phyloP scores from a whole-genome alignment of 2,797 vertebrate species.

The Trichosurus vulpecula region DNA sequence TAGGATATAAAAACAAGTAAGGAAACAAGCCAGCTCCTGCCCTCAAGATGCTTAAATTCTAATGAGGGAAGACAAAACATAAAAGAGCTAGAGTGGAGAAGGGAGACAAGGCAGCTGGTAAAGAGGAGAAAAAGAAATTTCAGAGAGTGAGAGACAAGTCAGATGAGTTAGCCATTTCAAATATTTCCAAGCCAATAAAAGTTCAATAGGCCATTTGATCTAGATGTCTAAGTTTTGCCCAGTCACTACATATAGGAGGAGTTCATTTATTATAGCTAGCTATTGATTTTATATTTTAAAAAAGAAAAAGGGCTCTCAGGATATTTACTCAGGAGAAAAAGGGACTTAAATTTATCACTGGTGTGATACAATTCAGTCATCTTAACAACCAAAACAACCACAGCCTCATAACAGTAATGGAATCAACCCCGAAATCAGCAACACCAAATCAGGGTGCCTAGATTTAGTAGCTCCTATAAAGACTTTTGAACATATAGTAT shows the following conservation, averaged over 20 bases:
- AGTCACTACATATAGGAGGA: background rate
- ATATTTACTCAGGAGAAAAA: background rate
- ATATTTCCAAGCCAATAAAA: background rate
- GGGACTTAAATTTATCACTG: background rate
- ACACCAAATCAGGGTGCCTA: background rate
- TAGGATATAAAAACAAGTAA: background rate
- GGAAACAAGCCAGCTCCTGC: background rate
- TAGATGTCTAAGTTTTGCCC: background rate
- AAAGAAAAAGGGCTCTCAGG: background rate
- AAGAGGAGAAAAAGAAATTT: too few relatives aligned
- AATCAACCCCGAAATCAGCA: background rate
- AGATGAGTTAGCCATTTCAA: background rate
- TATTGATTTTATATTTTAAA: background rate
- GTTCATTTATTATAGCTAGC: background rate
- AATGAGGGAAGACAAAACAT: background rate
- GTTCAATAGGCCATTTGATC: background rate
- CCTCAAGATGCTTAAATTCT: background rate
- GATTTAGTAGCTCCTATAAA: background rate
- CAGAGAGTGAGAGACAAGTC: background rate
- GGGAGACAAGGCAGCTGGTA: too few relatives aligned
- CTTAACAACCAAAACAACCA: background rate
- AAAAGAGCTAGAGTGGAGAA: background rate
- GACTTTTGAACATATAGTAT: background rate
- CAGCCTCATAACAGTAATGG: background rate
- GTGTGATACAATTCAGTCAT: background rate